Base-by-base conservation (phyloP, 2,888 invertebrate species). In the Caradrina clavipalpis region DNA sequence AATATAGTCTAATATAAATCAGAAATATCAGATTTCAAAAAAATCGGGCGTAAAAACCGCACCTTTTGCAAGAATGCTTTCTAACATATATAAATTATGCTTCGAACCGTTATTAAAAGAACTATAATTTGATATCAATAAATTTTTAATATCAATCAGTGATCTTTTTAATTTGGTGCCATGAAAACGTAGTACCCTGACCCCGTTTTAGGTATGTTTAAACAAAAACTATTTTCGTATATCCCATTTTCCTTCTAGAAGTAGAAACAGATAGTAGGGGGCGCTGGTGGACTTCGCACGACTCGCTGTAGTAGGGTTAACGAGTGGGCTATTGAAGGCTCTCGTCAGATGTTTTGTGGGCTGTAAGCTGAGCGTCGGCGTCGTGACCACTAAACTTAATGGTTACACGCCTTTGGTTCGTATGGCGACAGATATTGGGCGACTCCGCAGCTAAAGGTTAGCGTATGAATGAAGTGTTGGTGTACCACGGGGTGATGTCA, bases 201-300 rank as follows among this genome's bases (percentile, higher is more conserved):
- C n/a, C n/a, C n/a, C n/a, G n/a, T n/a, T n/a, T n/a, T n/a, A n/a
- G n/a, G n/a, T n/a, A n/a, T n/a, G n/a, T n/a, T n/a, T n/a, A n/a
- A n/a, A n/a, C n/a, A n/a, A n/a, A n/a, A n/a, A n/a, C n/a, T n/a
- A n/a, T n/a, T n/a, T n/a, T n/a, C n/a, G 10, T 35, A 35, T 31
- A 13, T n/a, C 13, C 17, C 7, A 3, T 11, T n/a, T 11, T 17
- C 2, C 15, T 57, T 45, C 26, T 45, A 10, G 10, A 2, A n/a
- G 5, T 39, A 15, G 8, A 8, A 17, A 63, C 63, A 31, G 47
- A 19, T 78, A 70, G 80, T 85, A 85, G 73, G 72, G 71, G 76
- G 74, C 51, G 31, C 63, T 71, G 74, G 76, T 82, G 82, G 78
- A 83, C 83, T 85, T 87, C 81, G 78, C 87, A 87, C 87, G 87